Base-by-base conservation (phyloP, 2,888 invertebrate genomes). In the Polia nebulosa region DNA sequence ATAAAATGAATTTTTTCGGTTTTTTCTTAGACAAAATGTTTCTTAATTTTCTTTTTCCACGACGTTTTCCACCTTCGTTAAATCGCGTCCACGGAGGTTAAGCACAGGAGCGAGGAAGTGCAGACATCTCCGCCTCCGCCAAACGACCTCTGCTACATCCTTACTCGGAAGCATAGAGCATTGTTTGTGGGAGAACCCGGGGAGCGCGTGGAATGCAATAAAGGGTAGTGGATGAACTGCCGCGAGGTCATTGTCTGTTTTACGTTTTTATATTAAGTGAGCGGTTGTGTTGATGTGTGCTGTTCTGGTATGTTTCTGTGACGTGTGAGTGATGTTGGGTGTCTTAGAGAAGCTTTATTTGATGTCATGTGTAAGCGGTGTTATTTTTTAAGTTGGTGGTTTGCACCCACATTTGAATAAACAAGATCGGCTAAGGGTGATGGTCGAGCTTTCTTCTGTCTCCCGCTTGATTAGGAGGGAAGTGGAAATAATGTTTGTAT, bases 221-320 rank as follows among this genome's bases (percentile, higher is more conserved):
- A 80, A 75, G 71, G 71, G 55, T 49, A 53, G 29, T 41, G 51
- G 69, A 76, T 69, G 79, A 45, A 77, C 59, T 70, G 52, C 39
- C 41, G 55, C 8, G 39, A 20, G 58, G 63, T 57, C 52, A 61
- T 32, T 60, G 74, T 55, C 39, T 34, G 45, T 70, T 64, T 57
- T 58, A 70, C 41, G 79, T 71, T 76, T 77, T 80, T 65, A 78
- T 70, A 77, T 80, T 71, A 78, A 64, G 76, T 64, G 45, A 52
- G 59, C 29, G 56, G 52, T 58, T 41, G 44, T 45, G 7, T 52
- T 52, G 13, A 25, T 53, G 49, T 77, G 34, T 71, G 44, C 9
- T 29, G 41, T 66, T 32, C 27, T 59, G 17, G 57, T 36, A 56
- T 55, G 29, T 47, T 41, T 13, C 32, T 52, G 39, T 27, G n/a